phyloP scores from a whole-genome alignment of 2,797 vertebrate species.

The Graptemys geographica region DNA sequence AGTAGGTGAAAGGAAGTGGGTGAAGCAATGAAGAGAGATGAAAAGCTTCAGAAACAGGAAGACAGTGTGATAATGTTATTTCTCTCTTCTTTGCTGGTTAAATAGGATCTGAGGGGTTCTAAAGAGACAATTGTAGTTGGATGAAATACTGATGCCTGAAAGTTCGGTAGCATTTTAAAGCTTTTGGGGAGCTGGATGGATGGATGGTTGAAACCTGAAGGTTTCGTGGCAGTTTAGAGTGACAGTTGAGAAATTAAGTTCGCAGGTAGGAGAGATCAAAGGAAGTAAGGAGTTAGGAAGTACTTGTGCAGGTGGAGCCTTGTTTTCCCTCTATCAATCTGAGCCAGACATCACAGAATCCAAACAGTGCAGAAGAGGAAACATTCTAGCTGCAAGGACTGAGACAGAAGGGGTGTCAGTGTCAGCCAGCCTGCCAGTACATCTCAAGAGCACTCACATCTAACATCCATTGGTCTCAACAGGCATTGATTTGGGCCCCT shows the following conservation, averaged over 20 bases:
- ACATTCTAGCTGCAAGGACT: background rate
- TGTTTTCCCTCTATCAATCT: background rate
- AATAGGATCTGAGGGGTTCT: background rate
- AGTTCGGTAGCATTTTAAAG: background rate
- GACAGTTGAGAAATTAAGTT: background rate
- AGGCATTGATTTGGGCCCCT: background rate
- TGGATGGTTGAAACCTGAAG: background rate
- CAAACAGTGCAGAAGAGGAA: background rate
- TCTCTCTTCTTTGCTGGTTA: background rate
- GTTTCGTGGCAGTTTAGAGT: background rate
- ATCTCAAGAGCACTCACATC: background rate
- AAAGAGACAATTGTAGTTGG: background rate
- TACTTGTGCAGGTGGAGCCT: background rate
- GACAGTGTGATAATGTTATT: background rate
- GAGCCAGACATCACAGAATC: background rate
- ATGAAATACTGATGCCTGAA: background rate
- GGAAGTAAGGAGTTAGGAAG: background rate
- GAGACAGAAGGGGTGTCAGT: background rate
- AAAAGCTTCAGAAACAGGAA: background rate
- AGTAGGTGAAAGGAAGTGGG: background rate
- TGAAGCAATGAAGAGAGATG: background rate
- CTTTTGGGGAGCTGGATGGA: background rate
- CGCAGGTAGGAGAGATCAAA: background rate
- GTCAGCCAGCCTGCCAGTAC: background rate
- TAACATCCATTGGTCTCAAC: background rate